These are phyloP conservation scores for Leucophora obtusa DNA, from an alignment of 2,888 invertebrate species.

Conservation along the genomic window DNA sequence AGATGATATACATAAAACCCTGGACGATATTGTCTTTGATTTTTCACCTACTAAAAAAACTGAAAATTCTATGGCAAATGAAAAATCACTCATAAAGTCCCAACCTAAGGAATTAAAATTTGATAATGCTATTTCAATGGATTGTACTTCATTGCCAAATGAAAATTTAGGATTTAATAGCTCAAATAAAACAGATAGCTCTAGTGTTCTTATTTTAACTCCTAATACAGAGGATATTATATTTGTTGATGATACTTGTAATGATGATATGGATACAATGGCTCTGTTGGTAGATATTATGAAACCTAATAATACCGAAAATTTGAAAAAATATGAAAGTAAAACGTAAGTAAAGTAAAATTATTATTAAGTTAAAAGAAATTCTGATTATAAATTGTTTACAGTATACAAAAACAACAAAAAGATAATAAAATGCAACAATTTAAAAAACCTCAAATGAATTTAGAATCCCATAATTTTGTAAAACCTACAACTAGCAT, in stretches of 20 bases:
- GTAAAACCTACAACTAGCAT: not conserved
- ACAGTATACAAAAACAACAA: slow-evolving; percentile 54
- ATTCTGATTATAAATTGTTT: not conserved
- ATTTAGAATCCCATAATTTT: not conserved
- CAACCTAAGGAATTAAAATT: slow-evolving; percentile 36
- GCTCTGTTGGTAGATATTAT: slow-evolving; percentile 69
- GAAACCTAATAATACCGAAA: slow-evolving; percentile 59
- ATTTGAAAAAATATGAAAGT: slow-evolving; percentile 69
- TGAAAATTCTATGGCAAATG: not conserved
- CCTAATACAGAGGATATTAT: slow-evolving; percentile 75
- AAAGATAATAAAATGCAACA: slow-evolving; percentile 7
- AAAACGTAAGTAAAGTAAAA: slow-evolving; percentile 46
- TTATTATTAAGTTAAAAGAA: not conserved
- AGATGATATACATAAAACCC: slow-evolving; percentile 43
- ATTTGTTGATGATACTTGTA: slow-evolving; percentile 72
- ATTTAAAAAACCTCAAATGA: slow-evolving; percentile 24
- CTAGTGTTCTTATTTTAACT: slow-evolving; percentile 73
- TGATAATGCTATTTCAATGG: slow-evolving; percentile 18
- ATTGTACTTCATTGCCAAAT: slow-evolving; percentile 17
- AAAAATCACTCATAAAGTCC: not conserved
- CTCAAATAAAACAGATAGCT: slow-evolving; percentile 27
- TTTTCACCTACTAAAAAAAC: slow-evolving; percentile 58
- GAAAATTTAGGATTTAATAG: slow-evolving; percentile 8
- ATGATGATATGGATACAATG: slow-evolving; percentile 68
- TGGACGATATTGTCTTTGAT: slow-evolving; percentile 68